Conservation (phyloP, 2,113 vertebrate genomes). For the Chauna torquata region DNA sequence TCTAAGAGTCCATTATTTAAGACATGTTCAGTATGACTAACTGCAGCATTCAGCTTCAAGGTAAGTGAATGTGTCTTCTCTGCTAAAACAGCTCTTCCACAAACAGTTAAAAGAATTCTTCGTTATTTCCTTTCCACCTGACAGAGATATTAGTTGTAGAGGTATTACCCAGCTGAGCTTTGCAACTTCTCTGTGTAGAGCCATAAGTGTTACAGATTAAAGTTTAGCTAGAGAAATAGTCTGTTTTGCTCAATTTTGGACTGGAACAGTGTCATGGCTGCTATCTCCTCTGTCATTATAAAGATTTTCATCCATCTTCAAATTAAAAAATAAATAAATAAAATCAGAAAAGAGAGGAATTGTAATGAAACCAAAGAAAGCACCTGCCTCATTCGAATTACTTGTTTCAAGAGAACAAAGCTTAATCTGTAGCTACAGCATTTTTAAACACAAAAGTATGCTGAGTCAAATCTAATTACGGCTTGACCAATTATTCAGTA, state of each 20-base stretch:
- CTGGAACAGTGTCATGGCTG: background rate
- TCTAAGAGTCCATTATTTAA: background rate
- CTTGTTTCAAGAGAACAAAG: slow-evolving; percentile 22
- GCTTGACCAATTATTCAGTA: slow-evolving; percentile 20
- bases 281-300: background rate
- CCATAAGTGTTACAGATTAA: background rate
- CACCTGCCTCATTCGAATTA: background rate
- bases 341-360: background rate
- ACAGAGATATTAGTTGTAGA: background rate
- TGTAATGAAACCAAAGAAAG: background rate
- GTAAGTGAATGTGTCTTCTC: background rate
- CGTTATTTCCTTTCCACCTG: background rate
- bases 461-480: slow-evolving; percentile 54
- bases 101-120: background rate
- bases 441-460: slow-evolving; percentile 36
- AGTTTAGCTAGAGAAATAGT: background rate
- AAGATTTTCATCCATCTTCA: background rate
- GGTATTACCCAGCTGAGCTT: background rate
- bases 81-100: background rate
- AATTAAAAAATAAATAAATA: background rate
- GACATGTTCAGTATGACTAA: background rate
- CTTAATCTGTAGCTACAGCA: slow-evolving; percentile 2
- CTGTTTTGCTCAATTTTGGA: background rate
- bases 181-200: background rate
- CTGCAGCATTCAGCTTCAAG: background rate